Evolutionary conservation across 1,140 invertebrate species (phyloP).

Genomic region (Sarcophaga peregrina): DNA sequence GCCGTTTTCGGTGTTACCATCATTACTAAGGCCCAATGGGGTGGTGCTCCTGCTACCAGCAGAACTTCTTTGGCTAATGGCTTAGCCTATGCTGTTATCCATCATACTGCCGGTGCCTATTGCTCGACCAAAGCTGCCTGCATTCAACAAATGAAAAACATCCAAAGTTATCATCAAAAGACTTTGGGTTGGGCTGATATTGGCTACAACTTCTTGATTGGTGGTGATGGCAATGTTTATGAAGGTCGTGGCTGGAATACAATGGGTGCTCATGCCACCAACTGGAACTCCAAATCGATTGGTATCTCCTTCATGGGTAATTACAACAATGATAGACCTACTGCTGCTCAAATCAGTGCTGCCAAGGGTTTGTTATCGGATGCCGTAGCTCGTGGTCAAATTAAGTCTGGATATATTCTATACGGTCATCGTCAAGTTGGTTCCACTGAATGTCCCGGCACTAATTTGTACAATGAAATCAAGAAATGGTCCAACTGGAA

Average conservation of each 20-base stretch:
- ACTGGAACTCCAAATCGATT: conserved; percentile 75
- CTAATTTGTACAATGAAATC: conserved; percentile 73
- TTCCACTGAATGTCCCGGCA: conserved; percentile 77
- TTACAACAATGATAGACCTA: conserved; percentile 64
- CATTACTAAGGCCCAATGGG: conserved; percentile 72
- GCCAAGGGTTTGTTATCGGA: conserved; percentile 72
- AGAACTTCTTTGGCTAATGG: conserved; percentile 68
- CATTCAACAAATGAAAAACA: conserved; percentile 68
- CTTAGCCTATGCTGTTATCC: conserved; percentile 79
- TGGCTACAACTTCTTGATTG: conserved; percentile 73
- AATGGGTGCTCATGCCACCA: conserved; percentile 74
- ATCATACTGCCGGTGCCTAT: conserved; percentile 76
- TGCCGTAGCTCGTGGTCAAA: conserved; percentile 72
- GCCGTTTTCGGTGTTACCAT: conserved; percentile 59
- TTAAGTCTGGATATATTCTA: conserved; percentile 73
- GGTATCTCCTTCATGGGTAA: conserved; percentile 75
- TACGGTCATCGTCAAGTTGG: conserved; percentile 77
- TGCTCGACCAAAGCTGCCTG: conserved; percentile 68
- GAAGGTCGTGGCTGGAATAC: conserved; percentile 79
- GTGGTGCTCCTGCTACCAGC: conserved; percentile 69
- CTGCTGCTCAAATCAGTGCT: conserved; percentile 63
- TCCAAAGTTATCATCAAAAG: conserved; percentile 73
- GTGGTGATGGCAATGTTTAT: conserved; percentile 71
- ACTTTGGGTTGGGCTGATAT: conserved; percentile 76
- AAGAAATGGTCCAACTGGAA: conserved; percentile 73